A percentile compares a stretch with the other conserved stretches of the same genome.
phyloP scores from a whole-genome alignment of 2,888 invertebrate genomes.

The Aquatica leii region DNA sequence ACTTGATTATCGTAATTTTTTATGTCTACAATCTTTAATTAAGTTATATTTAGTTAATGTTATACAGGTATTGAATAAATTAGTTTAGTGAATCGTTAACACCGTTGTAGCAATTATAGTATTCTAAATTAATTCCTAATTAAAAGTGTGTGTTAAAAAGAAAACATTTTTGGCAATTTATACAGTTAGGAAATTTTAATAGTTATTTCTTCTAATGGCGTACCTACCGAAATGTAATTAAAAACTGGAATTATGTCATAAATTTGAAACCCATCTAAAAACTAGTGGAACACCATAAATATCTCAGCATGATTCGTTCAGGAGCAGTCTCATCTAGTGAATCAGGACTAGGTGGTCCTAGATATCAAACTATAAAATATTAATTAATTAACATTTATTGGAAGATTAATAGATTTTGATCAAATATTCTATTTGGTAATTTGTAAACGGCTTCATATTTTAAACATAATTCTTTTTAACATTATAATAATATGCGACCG shows the following conservation, averaged over 20 bases:
- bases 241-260: slow-evolving; percentile 35
- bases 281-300: slow-evolving; percentile 40
- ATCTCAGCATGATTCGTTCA: slow-evolving; percentile 39
- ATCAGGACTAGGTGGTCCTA: slow-evolving; percentile 38
- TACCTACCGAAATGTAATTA: slow-evolving; percentile 33
- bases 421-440: slow-evolving; percentile 26
- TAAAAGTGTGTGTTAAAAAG: not conserved
- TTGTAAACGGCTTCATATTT: slow-evolving; percentile 30
- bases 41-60: slow-evolving; percentile 6
- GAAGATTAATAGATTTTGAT: slow-evolving; percentile 34
- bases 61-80: slow-evolving; percentile 6
- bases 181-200: slow-evolving; percentile 23
- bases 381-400: slow-evolving; percentile 41
- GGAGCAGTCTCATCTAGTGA: slow-evolving; percentile 41
- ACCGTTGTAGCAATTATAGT: not conserved
- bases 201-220: slow-evolving; percentile 21
- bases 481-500: not conserved
- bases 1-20: not conserved
- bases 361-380: slow-evolving; percentile 40
- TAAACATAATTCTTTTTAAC: not conserved
- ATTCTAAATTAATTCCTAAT: slow-evolving; percentile 3
- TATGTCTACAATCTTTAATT: not conserved
- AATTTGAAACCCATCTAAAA: slow-evolving; percentile 36
- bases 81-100: not conserved
- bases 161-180: slow-evolving; percentile 11